These are phyloP conservation scores for Intellagama lesueurii DNA, from an alignment of 2,797 vertebrate genomes.

Conservation along the genomic window DNA sequence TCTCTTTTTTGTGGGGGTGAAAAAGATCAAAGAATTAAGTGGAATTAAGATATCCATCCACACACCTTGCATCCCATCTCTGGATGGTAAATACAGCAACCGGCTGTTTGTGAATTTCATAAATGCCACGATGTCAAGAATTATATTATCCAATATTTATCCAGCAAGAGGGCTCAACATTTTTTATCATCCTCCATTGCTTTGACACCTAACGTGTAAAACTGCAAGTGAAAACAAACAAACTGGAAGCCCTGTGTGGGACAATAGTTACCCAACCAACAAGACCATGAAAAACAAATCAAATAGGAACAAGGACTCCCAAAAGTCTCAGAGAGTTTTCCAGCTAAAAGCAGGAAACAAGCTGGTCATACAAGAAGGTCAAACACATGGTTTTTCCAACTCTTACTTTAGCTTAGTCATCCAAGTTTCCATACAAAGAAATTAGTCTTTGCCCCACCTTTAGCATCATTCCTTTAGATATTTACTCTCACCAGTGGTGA, in stretches of 20 bases:
- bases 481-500: too few relatives aligned
- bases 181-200: neutral
- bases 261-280: neutral
- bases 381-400: neutral
- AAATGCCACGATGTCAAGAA: neutral
- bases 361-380: neutral
- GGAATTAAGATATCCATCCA: neutral
- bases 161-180: neutral
- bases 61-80: neutral
- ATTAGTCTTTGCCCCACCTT: too few relatives aligned
- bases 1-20: neutral
- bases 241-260: neutral
- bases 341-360: neutral
- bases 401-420: neutral
- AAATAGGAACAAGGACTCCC: neutral
- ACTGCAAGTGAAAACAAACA: neutral
- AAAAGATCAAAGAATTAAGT: neutral
- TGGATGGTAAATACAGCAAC: neutral
- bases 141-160: neutral
- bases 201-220: neutral
- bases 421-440: too few relatives aligned
- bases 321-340: neutral
- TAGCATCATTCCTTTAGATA: too few relatives aligned
- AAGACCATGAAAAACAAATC: neutral
- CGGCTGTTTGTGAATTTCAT: slow-evolving; percentile 10